A percentile compares a stretch with the other conserved stretches of the same genome.
Evolutionary conservation across 2,888 invertebrate species (phyloP).

Genomic region (Parnassius smintheus): DNA sequence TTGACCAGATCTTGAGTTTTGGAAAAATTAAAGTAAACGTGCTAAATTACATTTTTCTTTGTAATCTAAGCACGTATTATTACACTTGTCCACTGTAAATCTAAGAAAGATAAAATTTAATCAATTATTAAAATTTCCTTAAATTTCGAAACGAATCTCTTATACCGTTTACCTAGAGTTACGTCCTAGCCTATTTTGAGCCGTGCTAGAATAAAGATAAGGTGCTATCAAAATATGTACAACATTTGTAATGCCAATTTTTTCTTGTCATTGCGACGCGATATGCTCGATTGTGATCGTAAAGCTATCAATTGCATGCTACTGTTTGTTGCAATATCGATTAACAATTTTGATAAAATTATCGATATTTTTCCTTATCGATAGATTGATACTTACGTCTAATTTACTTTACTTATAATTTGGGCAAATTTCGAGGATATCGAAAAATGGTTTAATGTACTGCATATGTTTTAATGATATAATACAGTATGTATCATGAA

Average conservation of each 20-base stretch:
- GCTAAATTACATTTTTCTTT: too few relatives aligned
- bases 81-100: not conserved
- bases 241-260: slow-evolving; percentile 22
- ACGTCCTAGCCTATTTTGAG: slow-evolving; percentile 4
- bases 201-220: slow-evolving; percentile 17
- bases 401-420: not conserved
- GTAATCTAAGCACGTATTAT: too few relatives aligned
- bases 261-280: slow-evolving; percentile 6
- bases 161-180: too few relatives aligned
- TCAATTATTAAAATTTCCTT: not conserved
- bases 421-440: not conserved
- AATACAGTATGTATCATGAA: too few relatives aligned
- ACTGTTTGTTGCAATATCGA: slow-evolving; percentile 33
- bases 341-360: slow-evolving; percentile 31
- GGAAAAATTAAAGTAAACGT: too few relatives aligned
- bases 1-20: too few relatives aligned
- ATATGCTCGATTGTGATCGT: slow-evolving; percentile 19
- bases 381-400: not conserved
- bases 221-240: slow-evolving; percentile 13
- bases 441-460: too few relatives aligned
- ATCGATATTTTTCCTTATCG: slow-evolving; percentile 24
- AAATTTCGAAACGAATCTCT: not conserved
- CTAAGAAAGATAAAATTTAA: not conserved
- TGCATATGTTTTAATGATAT: too few relatives aligned
- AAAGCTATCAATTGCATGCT: slow-evolving; percentile 31